phyloP scores from a whole-genome alignment of 2,113 vertebrate species.

The Vicugna pacos region DNA sequence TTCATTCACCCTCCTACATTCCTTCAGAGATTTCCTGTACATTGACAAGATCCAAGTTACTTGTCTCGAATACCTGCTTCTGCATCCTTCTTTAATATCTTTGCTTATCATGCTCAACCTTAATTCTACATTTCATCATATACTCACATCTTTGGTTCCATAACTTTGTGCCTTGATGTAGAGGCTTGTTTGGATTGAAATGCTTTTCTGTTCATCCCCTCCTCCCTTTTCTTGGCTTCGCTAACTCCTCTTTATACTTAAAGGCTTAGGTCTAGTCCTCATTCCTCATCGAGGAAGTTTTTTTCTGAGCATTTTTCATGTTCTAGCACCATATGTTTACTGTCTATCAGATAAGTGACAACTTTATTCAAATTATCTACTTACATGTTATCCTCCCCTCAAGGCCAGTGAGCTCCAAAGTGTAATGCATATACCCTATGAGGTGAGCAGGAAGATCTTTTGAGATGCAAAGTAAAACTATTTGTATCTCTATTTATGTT shows the following conservation, averaged over 20 bases:
- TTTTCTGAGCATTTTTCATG: neutral
- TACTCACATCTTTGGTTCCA: neutral
- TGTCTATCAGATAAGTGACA: neutral
- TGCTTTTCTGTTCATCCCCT: neutral
- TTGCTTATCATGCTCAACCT: neutral
- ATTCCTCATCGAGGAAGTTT: neutral
- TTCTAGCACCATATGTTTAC: neutral
- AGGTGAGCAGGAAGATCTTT: neutral
- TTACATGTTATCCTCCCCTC: neutral
- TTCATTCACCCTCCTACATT: neutral
- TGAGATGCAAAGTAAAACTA: neutral
- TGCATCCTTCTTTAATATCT: neutral
- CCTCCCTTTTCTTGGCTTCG: neutral
- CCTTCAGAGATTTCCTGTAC: neutral
- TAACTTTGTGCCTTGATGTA: neutral
- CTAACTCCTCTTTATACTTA: neutral
- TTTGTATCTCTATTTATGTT: neutral
- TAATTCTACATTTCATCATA: neutral
- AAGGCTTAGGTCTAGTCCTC: neutral
- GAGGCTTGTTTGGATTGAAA: neutral
- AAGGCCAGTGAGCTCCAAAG: neutral
- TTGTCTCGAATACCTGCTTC: neutral
- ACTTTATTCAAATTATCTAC: neutral
- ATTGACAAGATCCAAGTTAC: neutral
- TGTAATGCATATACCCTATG: neutral